phyloP scores from a whole-genome alignment of 2,113 vertebrate species.

The Fregetta grallaria region DNA sequence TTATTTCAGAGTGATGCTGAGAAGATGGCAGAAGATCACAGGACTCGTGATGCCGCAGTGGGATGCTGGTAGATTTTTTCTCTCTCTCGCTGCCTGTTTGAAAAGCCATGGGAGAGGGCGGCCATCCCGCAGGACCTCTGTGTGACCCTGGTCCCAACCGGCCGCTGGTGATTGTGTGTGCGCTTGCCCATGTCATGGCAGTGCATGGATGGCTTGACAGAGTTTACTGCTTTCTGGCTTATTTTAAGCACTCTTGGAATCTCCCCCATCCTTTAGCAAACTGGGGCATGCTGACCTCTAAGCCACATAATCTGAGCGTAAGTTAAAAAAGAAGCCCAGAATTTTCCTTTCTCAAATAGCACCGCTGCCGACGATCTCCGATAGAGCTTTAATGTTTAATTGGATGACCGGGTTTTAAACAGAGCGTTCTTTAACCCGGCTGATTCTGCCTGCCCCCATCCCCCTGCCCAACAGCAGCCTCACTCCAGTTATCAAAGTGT shows the following conservation, averaged over 20 bases:
- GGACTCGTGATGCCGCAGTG: accelerated
- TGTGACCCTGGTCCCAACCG: conserved; percentile 29
- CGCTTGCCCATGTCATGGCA: conserved; percentile 14
- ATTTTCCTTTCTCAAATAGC: conserved; percentile 2
- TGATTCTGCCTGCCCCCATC: conserved; percentile 41
- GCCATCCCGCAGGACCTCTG: conserved; percentile 11
- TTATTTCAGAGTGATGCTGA: neutral
- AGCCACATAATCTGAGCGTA: neutral
- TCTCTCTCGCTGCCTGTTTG: neutral
- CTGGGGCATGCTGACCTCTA: conserved; percentile 47
- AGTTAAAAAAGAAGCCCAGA: conserved; percentile 20
- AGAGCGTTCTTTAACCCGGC: conserved; percentile 64
- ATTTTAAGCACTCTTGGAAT: conserved; percentile 51
- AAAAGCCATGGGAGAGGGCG: neutral
- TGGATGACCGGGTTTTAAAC: conserved; percentile 53
- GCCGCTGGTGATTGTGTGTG: neutral
- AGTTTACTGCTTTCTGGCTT: conserved; percentile 49
- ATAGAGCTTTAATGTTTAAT: conserved; percentile 48
- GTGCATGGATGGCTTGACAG: neutral
- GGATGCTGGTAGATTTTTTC: neutral
- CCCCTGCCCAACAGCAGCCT: conserved; percentile 56
- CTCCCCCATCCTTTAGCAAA: conserved; percentile 21
- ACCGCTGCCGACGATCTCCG: neutral
- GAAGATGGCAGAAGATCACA: neutral
- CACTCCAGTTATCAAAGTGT: conserved; percentile 73